Conservation (phyloP, 2,797 vertebrate genomes). For the Rhinogobio ventralis region DNA sequence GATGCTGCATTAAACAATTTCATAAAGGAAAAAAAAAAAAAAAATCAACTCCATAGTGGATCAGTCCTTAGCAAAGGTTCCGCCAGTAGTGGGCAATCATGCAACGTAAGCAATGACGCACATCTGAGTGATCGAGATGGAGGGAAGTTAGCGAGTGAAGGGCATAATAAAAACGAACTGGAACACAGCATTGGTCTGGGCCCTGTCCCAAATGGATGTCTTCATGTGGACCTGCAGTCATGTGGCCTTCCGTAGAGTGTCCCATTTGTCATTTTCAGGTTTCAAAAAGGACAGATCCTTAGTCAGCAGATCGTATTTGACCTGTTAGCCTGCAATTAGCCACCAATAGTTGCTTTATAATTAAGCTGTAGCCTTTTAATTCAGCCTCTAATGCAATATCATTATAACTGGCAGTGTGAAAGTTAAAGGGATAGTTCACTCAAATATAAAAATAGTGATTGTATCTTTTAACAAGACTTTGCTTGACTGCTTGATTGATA, state of each 20-base stretch:
- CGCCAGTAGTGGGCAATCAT: too few species aligned
- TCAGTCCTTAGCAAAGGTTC: too few species aligned
- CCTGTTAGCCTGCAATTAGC: neutral
- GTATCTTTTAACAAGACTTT: neutral
- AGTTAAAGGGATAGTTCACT: neutral
- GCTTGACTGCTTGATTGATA: neutral
- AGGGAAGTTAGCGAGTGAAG: too few species aligned
- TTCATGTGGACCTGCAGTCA: neutral
- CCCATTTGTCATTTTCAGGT: conserved; percentile 3
- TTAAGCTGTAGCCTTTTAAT: neutral
- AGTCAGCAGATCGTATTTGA: neutral
- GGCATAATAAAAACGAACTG: too few species aligned
- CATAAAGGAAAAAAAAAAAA: too few species aligned
- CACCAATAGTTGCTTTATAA: neutral
- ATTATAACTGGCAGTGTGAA: neutral
- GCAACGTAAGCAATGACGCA: too few species aligned
- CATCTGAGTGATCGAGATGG: too few species aligned
- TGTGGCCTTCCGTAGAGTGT: neutral
- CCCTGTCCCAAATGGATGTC: neutral
- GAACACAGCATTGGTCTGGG: conserved; percentile 2
- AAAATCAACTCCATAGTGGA: too few species aligned
- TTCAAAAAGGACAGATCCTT: neutral
- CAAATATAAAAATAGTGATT: neutral
- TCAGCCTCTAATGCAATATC: neutral
- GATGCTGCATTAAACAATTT: too few species aligned